Percentiles rank a stretch among this genome's conserved stretches.
phyloP scores from a whole-genome alignment of 2,888 invertebrate species.

The Parnassius mnemosyne region DNA sequence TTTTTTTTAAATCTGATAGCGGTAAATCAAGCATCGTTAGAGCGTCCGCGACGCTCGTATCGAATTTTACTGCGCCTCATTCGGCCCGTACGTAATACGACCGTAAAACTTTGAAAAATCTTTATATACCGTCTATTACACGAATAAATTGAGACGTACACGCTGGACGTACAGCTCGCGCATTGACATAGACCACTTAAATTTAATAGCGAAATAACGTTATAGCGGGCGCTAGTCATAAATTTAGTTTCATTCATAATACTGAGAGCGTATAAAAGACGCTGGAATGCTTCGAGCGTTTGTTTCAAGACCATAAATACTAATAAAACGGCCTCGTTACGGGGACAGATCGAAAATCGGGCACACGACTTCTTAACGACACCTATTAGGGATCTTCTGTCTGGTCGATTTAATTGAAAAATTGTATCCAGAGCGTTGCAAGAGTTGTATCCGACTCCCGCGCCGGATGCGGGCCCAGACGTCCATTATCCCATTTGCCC shows the following conservation, averaged over 20 bases:
- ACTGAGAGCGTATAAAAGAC: conserved; percentile 46
- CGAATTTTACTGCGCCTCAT: conserved; percentile 66
- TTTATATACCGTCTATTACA: conserved; percentile 54
- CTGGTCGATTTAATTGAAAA: conserved; percentile 80
- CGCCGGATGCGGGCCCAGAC: conserved; percentile 81
- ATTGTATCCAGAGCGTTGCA: conserved; percentile 78
- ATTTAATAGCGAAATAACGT: conserved; percentile 53
- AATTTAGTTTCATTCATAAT: conserved; percentile 74
- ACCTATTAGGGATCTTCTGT: conserved; percentile 80
- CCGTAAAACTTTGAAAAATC: conserved; percentile 76
- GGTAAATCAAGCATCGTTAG: conserved; percentile 75
- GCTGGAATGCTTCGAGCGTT: conserved; percentile 58
- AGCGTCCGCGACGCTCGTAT: conserved; percentile 62
- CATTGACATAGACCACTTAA: conserved; percentile 41
- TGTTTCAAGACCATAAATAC: conserved; percentile 75
- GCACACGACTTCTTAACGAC: conserved; percentile 80
- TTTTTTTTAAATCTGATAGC: conserved; percentile 66
- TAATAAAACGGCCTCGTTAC: conserved; percentile 78
- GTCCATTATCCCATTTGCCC: conserved; percentile 79
- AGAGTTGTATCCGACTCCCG: conserved; percentile 76
- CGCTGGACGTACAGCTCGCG: conserved; percentile 28
- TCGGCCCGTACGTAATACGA: conserved; percentile 60
- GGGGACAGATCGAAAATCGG: conserved; percentile 78
- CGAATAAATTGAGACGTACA: conserved; percentile 51
- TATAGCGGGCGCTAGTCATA: conserved; percentile 68